These are phyloP conservation scores for Globicephala melas DNA, from an alignment of 2,113 vertebrate genomes.

Conservation along the genomic window DNA sequence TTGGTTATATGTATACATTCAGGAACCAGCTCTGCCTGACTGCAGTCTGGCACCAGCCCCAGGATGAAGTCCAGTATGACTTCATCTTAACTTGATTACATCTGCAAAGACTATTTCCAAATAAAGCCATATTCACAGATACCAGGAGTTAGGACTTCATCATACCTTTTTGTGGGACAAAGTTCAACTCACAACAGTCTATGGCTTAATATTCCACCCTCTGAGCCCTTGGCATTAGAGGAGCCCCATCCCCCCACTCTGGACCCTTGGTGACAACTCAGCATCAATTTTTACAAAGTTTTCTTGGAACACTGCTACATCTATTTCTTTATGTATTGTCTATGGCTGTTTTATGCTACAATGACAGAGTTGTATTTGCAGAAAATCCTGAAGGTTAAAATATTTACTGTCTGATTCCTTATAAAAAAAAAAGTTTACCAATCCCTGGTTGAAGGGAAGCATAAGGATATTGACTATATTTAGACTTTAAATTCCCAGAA, in stretches of 20 bases:
- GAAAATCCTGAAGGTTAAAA: neutral
- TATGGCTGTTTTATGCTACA: neutral
- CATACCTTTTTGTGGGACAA: neutral
- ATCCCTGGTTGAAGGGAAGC: neutral
- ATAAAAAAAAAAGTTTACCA: neutral
- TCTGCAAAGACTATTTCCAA: neutral
- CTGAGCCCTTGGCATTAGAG: neutral
- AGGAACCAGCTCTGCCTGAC: too few relatives aligned
- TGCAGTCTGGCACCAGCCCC: neutral
- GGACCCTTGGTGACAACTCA: neutral
- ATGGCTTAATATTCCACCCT: neutral
- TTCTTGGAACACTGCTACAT: neutral
- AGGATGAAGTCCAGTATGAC: neutral
- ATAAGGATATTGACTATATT: neutral
- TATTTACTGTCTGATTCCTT: neutral
- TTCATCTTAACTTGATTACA: neutral
- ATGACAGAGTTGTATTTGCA: neutral
- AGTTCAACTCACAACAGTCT: neutral
- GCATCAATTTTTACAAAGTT: neutral
- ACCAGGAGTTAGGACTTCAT: neutral
- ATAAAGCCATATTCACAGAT: neutral
- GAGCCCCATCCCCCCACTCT: neutral
- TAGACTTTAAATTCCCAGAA: neutral
- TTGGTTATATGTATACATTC: too few relatives aligned
- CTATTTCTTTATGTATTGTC: neutral